phyloP scores from a whole-genome alignment of 1,140 invertebrate genomes.

The Pinna nobilis region DNA sequence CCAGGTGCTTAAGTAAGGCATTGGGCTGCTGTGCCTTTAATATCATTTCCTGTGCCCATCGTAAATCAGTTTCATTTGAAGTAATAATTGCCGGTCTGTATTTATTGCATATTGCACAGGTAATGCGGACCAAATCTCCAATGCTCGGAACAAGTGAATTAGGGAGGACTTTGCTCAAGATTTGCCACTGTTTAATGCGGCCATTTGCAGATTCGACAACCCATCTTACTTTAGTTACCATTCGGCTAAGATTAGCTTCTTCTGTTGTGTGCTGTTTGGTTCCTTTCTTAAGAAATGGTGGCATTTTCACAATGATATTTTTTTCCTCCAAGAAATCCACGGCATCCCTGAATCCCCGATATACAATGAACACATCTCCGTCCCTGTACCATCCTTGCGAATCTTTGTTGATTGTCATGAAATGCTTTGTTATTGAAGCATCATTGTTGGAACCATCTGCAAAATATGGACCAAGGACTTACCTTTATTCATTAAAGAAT shows the following conservation, averaged over 20 bases:
- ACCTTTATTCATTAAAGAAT: too few species aligned
- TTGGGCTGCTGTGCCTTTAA: too few species aligned
- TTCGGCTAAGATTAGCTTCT: slow-evolving; percentile 16
- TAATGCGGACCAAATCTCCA: slow-evolving; percentile 4
- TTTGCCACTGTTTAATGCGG: slow-evolving; percentile 14
- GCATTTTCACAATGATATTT: slow-evolving; percentile 1
- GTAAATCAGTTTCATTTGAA: neutral
- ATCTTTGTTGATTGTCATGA: slow-evolving; percentile 3
- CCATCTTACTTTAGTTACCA: slow-evolving; percentile 28
- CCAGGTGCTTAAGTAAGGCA: too few species aligned
- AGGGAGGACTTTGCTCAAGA: slow-evolving; percentile 19
- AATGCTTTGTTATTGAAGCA: slow-evolving; percentile 28
- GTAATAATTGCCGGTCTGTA: neutral
- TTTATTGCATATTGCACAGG: slow-evolving; percentile 1
- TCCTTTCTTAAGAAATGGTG: slow-evolving; percentile 17
- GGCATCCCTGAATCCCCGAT: slow-evolving; percentile 30
- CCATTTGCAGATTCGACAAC: slow-evolving; percentile 12
- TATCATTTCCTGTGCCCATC: slow-evolving; percentile 7
- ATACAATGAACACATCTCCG: slow-evolving; percentile 15
- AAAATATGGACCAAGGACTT: slow-evolving; percentile 13
- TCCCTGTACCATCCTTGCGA: slow-evolving; percentile 13
- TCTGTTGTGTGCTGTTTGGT: slow-evolving; percentile 21
- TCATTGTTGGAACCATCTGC: slow-evolving; percentile 23
- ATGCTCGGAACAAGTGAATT: neutral
- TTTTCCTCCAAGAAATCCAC: slow-evolving; percentile 5